Evolutionary conservation across 2,113 vertebrate genomes (phyloP), one percentile per base, ranked within the genome.

Genomic region (Peucedramus taeniatus): DNA sequence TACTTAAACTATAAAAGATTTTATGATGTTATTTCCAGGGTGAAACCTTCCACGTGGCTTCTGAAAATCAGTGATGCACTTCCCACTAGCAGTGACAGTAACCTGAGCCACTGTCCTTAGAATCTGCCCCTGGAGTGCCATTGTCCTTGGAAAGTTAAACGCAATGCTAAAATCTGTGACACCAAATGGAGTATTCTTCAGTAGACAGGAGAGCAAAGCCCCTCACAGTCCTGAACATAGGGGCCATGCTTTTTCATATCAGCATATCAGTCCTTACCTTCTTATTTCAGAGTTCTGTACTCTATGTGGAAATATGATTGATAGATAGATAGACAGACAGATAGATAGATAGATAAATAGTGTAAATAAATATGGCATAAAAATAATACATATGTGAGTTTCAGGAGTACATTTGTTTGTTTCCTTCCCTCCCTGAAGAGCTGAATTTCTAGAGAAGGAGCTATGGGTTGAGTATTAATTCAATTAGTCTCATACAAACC

Each of bases 401-500:
- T 71, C 82, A 84, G 44, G 44, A 27, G 3, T 21, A 31, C 42
- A 7, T 50, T 39, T 60, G 14, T 65, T 91, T 61, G 85, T 79
- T 81, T 83, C 42, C 37, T 78, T 79, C 20, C 28, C 28, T 82
- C 76, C 14, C 23, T 56, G 16, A 65, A 44, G 24, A 66, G 37
- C 0, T 64, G 39, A 50, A 80, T 77, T 93, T 80, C 59, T 47
- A 60, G 17, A 68, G 56, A 53, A 79, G 2, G 3, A 91, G 45
- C 42, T 72, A 21, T 37, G 39, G 26, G 57, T 30, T 87, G 61
- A 86, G 56, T 86, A 92, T 78, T 50, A 74, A 75, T 89, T 87
- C 61, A 93, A 79, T 94, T 94, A 89, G 54, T 87, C 50, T 95
- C 74, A 82, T 85, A 51, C 83, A 91, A 87, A 68, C 12, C 39